Evolutionary conservation across 2,888 invertebrate genomes (phyloP).

Genomic region (Tuta absoluta): DNA sequence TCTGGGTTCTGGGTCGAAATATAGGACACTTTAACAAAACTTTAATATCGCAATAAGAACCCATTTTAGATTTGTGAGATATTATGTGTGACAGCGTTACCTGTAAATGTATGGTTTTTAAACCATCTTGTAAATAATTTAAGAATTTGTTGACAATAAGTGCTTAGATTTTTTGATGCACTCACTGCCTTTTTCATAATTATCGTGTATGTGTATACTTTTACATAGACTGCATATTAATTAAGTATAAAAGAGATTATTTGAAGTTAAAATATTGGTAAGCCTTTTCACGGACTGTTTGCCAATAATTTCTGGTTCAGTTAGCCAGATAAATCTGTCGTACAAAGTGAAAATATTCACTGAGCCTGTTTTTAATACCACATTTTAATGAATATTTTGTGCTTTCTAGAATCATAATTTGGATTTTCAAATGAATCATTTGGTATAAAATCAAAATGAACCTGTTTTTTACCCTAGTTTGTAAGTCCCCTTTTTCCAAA

Average conservation of each 20-base stretch:
- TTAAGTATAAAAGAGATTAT: conserved; percentile 17
- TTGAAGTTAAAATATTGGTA: conserved; percentile 36
- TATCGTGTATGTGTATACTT: neutral
- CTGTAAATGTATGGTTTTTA: too few relatives aligned
- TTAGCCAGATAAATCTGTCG: conserved; percentile 53
- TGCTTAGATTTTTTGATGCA: too few relatives aligned
- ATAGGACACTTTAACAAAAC: too few relatives aligned
- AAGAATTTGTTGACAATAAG: too few relatives aligned
- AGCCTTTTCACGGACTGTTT: conserved; percentile 53
- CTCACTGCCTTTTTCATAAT: too few relatives aligned
- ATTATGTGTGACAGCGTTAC: too few relatives aligned
- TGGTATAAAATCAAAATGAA: neutral
- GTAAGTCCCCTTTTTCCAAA: too few relatives aligned
- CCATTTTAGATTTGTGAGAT: too few relatives aligned
- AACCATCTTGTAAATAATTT: too few relatives aligned
- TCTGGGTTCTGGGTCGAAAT: too few relatives aligned
- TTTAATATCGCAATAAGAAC: too few relatives aligned
- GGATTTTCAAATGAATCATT: neutral
- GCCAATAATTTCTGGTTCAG: conserved; percentile 60
- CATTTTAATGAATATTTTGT: neutral
- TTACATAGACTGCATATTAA: neutral
- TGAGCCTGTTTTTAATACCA: neutral
- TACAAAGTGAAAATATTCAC: conserved; percentile 27
- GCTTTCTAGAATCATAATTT: neutral
- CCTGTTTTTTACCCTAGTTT: too few relatives aligned